These are phyloP conservation scores for Drosophila siamana DNA, from an alignment of 2,888 invertebrate species.

Conservation along the genomic window DNA sequence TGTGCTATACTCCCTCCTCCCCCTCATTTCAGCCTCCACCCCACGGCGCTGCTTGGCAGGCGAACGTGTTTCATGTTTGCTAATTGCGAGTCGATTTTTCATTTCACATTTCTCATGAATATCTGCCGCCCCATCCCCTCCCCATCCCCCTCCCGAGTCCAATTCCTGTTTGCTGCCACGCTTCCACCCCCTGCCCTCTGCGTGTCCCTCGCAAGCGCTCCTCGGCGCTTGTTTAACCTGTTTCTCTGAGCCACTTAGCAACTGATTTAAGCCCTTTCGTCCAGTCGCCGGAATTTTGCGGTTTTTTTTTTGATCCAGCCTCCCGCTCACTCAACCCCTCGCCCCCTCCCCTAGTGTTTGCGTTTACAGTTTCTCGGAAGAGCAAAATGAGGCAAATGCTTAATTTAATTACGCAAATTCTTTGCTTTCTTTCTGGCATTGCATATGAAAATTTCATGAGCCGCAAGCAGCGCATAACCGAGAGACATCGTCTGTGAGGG, in stretches of 20 bases:
- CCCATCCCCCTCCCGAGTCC: no score
- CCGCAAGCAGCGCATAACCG: neutral
- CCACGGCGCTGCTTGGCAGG: no score
- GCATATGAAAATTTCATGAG: slow-evolving; percentile 72
- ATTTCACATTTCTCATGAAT: slow-evolving; percentile 75
- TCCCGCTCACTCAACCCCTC: neutral
- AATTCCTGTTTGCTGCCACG: neutral
- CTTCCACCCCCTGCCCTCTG: neutral
- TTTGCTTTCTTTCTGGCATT: slow-evolving; percentile 66
- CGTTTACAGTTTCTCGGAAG: slow-evolving; percentile 15
- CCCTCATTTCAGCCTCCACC: slow-evolving; percentile 33
- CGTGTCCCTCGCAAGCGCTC: no score
- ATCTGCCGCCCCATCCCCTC: slow-evolving; percentile 19
- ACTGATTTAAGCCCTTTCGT: slow-evolving; percentile 66
- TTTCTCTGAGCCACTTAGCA: slow-evolving; percentile 56
- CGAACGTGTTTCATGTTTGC: slow-evolving; percentile 76
- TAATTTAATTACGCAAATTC: slow-evolving; percentile 78
- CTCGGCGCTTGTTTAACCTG: neutral
- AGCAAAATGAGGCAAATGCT: slow-evolving; percentile 57
- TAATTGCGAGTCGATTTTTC: slow-evolving; percentile 82
- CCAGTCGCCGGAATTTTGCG: slow-evolving; percentile 50
- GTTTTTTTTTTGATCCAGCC: slow-evolving; percentile 5
- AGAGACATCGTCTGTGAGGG: neutral
- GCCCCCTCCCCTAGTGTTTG: neutral
- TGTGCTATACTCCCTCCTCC: slow-evolving; percentile 26